phyloP scores from a whole-genome alignment of 1,140 invertebrate species.

The Periplaneta americana region DNA sequence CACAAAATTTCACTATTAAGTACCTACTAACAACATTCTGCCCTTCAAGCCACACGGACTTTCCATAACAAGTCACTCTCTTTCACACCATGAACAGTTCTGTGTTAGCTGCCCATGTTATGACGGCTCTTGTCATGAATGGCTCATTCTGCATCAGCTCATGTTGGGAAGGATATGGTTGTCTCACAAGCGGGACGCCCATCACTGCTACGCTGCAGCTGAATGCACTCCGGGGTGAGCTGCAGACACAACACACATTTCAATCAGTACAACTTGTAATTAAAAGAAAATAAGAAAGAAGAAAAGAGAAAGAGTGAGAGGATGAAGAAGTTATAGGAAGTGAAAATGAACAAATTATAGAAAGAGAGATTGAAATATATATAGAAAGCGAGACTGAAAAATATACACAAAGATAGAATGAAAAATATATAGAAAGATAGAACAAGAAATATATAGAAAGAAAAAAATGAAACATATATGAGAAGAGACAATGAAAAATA shows the following conservation, averaged over 20 bases:
- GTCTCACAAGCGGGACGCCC: slow-evolving; percentile 48
- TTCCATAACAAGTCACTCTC: not conserved
- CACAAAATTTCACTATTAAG: not conserved
- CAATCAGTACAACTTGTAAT: too few species aligned
- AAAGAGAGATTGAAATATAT: too few species aligned
- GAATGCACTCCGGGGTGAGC: slow-evolving; percentile 49
- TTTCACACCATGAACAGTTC: slow-evolving; percentile 42
- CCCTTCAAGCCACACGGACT: not conserved
- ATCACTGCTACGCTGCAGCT: slow-evolving; percentile 43
- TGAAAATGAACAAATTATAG: too few species aligned
- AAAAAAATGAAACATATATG: too few species aligned
- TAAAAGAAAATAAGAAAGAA: too few species aligned
- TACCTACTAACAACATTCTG: not conserved
- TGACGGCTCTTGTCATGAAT: slow-evolving; percentile 46
- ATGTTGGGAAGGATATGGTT: slow-evolving; percentile 43
- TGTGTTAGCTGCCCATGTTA: slow-evolving; percentile 50
- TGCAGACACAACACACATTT: slow-evolving; percentile 28
- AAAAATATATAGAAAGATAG: too few species aligned
- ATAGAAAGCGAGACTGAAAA: too few species aligned
- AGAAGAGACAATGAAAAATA: too few species aligned
- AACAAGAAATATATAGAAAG: too few species aligned
- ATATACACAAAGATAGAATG: too few species aligned
- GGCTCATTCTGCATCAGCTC: slow-evolving; percentile 51
- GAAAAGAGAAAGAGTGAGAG: too few species aligned
- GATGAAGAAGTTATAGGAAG: too few species aligned